These are phyloP conservation scores for Drosophila chauvacae DNA, from an alignment of 1,140 invertebrate species.

Conservation along the genomic window DNA sequence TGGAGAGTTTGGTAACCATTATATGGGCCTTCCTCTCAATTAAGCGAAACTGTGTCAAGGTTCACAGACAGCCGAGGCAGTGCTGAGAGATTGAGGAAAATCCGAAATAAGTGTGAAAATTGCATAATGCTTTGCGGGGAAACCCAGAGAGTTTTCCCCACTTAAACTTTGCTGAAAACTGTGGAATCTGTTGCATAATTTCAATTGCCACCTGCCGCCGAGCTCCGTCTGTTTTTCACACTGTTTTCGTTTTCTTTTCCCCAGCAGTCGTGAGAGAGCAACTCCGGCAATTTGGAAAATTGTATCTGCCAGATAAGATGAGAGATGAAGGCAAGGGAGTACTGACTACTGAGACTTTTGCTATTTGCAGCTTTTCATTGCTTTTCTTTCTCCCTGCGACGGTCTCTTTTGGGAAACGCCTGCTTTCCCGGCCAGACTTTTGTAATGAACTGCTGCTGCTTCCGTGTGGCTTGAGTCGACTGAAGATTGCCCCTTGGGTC, in stretches of 20 bases:
- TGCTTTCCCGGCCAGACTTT: constrained; percentile 58
- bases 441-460: constrained; percentile 64
- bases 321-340: constrained; percentile 38
- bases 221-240: constrained; percentile 36
- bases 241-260: constrained; percentile 26
- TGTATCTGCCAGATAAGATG: constrained; percentile 72
- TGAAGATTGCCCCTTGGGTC: constrained; percentile 46
- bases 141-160: constrained; percentile 19
- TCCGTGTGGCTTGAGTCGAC: constrained; percentile 52
- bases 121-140: constrained; percentile 42
- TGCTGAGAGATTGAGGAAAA: constrained; percentile 2
- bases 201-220: constrained; percentile 51
- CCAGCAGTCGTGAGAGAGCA: constrained; percentile 69
- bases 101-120: constrained; percentile 36
- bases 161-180: constrained; percentile 45
- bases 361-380: constrained; percentile 49
- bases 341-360: constrained; percentile 47
- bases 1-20: constrained; percentile 11
- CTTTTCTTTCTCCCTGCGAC: constrained; percentile 24
- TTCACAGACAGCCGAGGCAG: constrained; percentile 6
- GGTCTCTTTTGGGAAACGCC: constrained; percentile 65
- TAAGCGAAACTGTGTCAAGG: constrained; percentile 47
- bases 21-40: constrained; percentile 23
- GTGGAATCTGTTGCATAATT: constrained; percentile 58
- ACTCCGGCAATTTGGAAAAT: constrained; percentile 77